Evolutionary conservation across 2,113 vertebrate species (phyloP), one percentile per base, ranked within the genome.

Genomic region (Aramus guarauna): DNA sequence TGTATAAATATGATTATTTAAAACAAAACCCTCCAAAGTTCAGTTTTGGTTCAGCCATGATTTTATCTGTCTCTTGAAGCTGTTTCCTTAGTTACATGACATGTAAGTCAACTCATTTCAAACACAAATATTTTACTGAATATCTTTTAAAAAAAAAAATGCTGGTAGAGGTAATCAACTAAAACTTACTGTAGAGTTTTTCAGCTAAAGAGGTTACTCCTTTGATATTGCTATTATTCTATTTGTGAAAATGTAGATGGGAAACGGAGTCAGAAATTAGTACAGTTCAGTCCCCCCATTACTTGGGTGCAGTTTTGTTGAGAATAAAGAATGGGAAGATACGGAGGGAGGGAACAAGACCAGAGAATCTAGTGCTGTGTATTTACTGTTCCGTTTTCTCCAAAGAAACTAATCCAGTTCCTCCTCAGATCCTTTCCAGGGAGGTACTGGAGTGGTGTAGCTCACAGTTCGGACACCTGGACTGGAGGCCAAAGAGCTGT

Each of bases 301-400:
- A 30, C 37, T 53, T 4, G 26, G 20, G 20, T 39, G 39, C 12
- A 30, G 1, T 32, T 26, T 21, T 11, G 15, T 0, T 30, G 19
- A 16, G 37, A 37, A 19, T 7, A n/a, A 76, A 74, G 6, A 62
- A 9, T 8, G 11, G 8, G 29, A 29, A 75, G 47, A 20, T 22
- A 3, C 0, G 1, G 36, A 53, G 20, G 41, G 29, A 71, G 32
- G 41, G 32, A 67, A 5, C 2, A 29, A 56, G 45, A 34, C 2
- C 53, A 52, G 64, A 26, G 55, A 17, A n/a, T 27, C 55, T n/a
- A 12, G 5, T 47, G 9, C 45, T 30, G 6, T 11, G 39, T 3
- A 10, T 8, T 73, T 41, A 21, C 11, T 85, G 12, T 23, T 36
- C 15, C n/a, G n/a, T 10, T 26, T 30, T 41, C 43, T 48, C 43